Base-by-base conservation (phyloP, 2,888 invertebrate genomes). In the Cosmopolites sordidus region DNA sequence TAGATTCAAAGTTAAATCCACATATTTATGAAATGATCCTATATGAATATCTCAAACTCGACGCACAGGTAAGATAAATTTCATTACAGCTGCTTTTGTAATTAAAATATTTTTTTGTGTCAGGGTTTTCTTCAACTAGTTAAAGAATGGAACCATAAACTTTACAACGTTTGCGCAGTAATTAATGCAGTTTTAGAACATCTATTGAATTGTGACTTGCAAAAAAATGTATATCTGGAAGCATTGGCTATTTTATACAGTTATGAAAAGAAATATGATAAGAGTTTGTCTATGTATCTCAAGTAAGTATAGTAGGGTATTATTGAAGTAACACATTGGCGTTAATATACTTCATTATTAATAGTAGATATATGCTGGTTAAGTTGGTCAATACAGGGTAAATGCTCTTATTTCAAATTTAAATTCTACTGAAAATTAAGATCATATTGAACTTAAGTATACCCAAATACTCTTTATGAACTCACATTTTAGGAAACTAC, bases 21-120 rank as follows among this genome's bases (percentile, higher is more conserved):
- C 84, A 90, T 48, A 87, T 94, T 58, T 97, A 97, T 71, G 96
- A 97, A 75, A 86, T 94, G 83, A 92, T 97, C 56, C 79, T 97
- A 17, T 92, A 88, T 68, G 95, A 97, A 73, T 96, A 89, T 73
- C 77, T 97, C 1, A 88, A 89, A 70, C 81, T 86, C 46, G 92
- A 95, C 72, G 83, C 88, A 3, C 76, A 79, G 71, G 82, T 81
- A 57, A 39, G 22, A 41, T 48, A 43, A 33, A 33, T 33, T 12
- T 14, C 9, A 12, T 43, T 14, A 39, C 18, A 48, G 15, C 16
- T 40, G 14, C 17, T 9, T 11, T 43, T 14, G 27, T 39, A 48
- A 37, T 22, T 40, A 15, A 6, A 16, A 40, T 14, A 16, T 16
- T 16, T 4, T 40, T 67, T 68, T 56, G n/a, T n/a, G n/a, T n/a